Evolutionary conservation across 2,888 invertebrate genomes (phyloP).

Genomic region (Ethmia dodecea): DNA sequence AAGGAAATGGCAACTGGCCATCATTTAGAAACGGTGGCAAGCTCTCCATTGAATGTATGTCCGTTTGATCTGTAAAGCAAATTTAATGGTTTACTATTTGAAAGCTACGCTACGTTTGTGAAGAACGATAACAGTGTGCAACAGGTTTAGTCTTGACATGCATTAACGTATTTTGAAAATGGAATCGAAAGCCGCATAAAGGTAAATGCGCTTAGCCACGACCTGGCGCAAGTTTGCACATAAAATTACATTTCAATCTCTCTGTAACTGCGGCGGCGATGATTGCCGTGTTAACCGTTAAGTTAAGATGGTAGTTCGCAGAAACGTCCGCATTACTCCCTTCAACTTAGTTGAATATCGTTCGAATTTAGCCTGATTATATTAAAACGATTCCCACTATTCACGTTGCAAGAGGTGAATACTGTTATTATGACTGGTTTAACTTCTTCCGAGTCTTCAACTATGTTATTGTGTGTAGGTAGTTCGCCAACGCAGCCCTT

Average conservation of each 20-base stretch:
- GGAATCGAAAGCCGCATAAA: too few relatives aligned
- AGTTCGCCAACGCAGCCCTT: conserved; percentile 12
- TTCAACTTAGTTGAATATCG: conserved; percentile 31
- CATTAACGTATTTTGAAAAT: too few relatives aligned
- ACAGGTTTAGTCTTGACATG: too few relatives aligned
- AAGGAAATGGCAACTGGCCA: too few relatives aligned
- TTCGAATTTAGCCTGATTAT: conserved; percentile 38
- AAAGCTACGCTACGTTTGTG: too few relatives aligned
- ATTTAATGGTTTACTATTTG: too few relatives aligned
- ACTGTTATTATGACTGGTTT: conserved; percentile 27
- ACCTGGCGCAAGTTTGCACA: conserved; percentile 34
- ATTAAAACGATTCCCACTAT: conserved; percentile 32
- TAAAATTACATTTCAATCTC: conserved; percentile 59
- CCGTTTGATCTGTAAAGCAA: too few relatives aligned
- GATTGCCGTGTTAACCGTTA: conserved; percentile 45
- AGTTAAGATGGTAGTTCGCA: conserved; percentile 45
- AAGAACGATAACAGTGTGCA: too few relatives aligned
- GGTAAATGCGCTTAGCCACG: background rate
- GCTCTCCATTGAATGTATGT: too few relatives aligned
- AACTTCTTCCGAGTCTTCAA: conserved; percentile 18
- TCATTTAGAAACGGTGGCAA: too few relatives aligned
- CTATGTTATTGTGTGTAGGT: conserved; percentile 19
- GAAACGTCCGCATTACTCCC: conserved; percentile 31
- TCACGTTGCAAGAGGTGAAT: conserved; percentile 26
- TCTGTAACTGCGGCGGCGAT: conserved; percentile 26